These are phyloP conservation scores for Garrulus glandarius DNA, from an alignment of 2,797 vertebrate species.

Conservation along the genomic window DNA sequence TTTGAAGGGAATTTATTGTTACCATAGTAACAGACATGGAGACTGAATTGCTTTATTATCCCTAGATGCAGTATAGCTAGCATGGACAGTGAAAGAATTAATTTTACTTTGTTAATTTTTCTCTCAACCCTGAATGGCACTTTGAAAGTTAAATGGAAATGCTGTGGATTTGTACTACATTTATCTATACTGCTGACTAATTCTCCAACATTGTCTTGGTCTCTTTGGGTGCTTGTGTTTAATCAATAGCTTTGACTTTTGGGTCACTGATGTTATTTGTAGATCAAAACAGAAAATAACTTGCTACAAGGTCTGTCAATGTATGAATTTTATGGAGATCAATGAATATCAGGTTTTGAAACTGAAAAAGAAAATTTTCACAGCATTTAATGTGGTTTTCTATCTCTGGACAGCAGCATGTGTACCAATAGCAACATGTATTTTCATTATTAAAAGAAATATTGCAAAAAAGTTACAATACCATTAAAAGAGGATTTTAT, in stretches of 20 bases:
- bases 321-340: neutral
- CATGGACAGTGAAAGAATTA: neutral
- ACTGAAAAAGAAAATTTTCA: neutral
- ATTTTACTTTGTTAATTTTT: neutral
- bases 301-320: neutral
- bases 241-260: slow-evolving; percentile 10
- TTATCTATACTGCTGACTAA: neutral
- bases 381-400: neutral
- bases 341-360: neutral
- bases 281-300: neutral
- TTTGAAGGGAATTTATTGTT: slow-evolving; percentile 18
- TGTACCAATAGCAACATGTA: neutral
- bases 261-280: neutral
- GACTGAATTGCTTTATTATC: neutral
- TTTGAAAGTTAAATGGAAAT: neutral
- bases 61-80: neutral
- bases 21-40: neutral
- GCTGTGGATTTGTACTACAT: neutral
- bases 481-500: neutral
- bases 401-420: neutral
- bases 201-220: neutral
- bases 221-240: neutral
- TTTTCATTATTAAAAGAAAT: neutral
- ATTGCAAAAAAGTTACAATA: neutral
- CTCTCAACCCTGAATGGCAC: neutral